These are phyloP conservation scores for Achlya flavicornis DNA, from an alignment of 2,888 invertebrate genomes.

Conservation along the genomic window DNA sequence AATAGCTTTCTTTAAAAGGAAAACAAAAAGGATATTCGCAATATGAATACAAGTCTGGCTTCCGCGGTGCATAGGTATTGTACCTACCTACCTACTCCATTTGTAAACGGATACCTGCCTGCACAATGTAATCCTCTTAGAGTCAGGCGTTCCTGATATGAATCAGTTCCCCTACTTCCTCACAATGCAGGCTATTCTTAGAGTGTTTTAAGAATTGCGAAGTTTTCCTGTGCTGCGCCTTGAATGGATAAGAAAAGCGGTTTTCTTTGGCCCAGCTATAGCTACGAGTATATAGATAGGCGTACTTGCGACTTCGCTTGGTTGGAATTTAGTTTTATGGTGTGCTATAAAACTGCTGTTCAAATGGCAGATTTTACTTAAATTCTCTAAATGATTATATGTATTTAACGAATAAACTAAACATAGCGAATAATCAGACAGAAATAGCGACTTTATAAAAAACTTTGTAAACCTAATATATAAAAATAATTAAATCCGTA, in stretches of 20 bases:
- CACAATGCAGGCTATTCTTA: neutral
- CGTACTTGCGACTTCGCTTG: no score
- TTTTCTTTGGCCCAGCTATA: neutral
- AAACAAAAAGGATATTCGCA: neutral
- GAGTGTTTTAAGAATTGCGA: neutral
- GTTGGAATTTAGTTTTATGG: neutral
- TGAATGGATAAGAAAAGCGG: neutral
- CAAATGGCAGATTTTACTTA: no score
- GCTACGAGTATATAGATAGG: neutral
- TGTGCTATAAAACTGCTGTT: no score
- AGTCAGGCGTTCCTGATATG: neutral
- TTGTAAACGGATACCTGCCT: conserved; percentile 8
- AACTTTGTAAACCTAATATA: no score
- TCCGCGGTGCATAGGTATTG: neutral
- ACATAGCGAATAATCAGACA: no score
- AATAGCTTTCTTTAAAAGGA: neutral
- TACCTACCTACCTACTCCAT: neutral
- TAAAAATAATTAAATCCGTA: no score
- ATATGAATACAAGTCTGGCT: neutral
- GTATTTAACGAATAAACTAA: no score
- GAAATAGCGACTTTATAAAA: no score
- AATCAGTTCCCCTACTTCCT: conserved; percentile 6
- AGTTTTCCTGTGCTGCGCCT: neutral
- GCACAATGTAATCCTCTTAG: conserved; percentile 12
- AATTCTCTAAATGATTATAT: no score